Conservation (phyloP, 2,797 vertebrate species). For the Gymnoscopelus braueri region DNA sequence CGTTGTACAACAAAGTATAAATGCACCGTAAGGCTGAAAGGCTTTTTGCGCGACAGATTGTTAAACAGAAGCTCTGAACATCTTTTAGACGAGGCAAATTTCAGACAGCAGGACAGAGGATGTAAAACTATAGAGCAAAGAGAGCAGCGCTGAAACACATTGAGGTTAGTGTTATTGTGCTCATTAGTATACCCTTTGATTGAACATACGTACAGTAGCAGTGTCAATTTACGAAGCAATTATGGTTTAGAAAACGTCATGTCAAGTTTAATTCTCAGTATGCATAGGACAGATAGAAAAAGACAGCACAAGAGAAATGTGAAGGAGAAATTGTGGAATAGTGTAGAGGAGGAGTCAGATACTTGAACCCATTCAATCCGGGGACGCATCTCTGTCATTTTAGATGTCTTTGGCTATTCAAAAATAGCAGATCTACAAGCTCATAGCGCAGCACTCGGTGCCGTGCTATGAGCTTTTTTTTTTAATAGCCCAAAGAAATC, state of each 20-base stretch:
- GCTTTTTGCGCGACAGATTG: slow-evolving; percentile 31
- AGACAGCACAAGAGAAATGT: not conserved
- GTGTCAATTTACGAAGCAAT: slow-evolving; percentile 15
- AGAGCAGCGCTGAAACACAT: slow-evolving; percentile 44
- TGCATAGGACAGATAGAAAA: slow-evolving; percentile 13
- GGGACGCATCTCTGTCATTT: no score
- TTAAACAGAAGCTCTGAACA: slow-evolving; percentile 40
- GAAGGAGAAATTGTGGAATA: not conserved
- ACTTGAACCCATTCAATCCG: no score
- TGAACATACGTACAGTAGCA: slow-evolving; percentile 21
- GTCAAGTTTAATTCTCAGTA: slow-evolving; percentile 18
- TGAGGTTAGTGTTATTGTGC: slow-evolving; percentile 28
- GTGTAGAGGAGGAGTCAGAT: not conserved
- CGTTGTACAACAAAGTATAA: no score
- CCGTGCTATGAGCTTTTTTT: no score
- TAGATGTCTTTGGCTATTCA: no score
- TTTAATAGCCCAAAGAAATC: no score
- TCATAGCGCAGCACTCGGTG: no score
- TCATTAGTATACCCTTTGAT: slow-evolving; percentile 52
- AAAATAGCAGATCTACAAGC: no score
- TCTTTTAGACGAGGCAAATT: slow-evolving; percentile 28
- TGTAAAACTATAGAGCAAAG: slow-evolving; percentile 21
- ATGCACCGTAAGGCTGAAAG: slow-evolving; percentile 17
- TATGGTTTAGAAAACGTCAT: slow-evolving; percentile 33
- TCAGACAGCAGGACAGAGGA: slow-evolving; percentile 27